Evolutionary conservation across 2,113 vertebrate species (phyloP), one percentile per base, ranked within the genome.

Genomic region (Chionomys nivalis): DNA sequence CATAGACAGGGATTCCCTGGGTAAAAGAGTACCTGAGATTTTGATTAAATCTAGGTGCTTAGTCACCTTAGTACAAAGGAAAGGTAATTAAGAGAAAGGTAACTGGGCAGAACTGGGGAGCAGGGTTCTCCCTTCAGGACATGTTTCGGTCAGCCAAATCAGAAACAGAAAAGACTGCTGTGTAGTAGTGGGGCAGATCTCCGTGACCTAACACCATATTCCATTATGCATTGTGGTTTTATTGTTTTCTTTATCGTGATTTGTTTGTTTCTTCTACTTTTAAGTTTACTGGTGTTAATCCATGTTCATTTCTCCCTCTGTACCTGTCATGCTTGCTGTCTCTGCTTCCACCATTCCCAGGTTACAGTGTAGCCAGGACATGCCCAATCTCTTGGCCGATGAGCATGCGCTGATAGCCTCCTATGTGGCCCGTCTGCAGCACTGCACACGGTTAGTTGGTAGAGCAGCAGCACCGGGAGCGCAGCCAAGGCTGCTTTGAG

Each of bases 351-450:
- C 90, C 75, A 55, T 97, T 78, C 82, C 96, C 79, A 99, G 99
- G 99, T 99, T 90, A 55, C 98, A 85, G 73, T 90, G 55, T 97
- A 90, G 78, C 96, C 94, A 75, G 96, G 97, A 98, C 0, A 31
- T 81, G n/a, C 94, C 96, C 97, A 55, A 96, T 90, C 98, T 13
- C 16, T 83, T 98, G 91, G 97, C 98, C 5, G 98, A 99, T 61
- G 98, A 99, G 97, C 99, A 99, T 44, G 97, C 98, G 2, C 98
- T 99, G 98, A 99, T 99, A 88, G 98, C 98, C 26, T 96, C 98
- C 95, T 98, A 97, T 68, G 98, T 98, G 97, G 97, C 85, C 91
- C 98, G 97, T 79, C 98, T 99, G 73, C 99, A 98, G 96, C 97
- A 97, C 52, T 94, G 98, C 42, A 92, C 98, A 98, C 98, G 98